These are phyloP conservation scores for Thereuonema tuberculata DNA, from an alignment of 1,140 invertebrate genomes.

Conservation along the genomic window DNA sequence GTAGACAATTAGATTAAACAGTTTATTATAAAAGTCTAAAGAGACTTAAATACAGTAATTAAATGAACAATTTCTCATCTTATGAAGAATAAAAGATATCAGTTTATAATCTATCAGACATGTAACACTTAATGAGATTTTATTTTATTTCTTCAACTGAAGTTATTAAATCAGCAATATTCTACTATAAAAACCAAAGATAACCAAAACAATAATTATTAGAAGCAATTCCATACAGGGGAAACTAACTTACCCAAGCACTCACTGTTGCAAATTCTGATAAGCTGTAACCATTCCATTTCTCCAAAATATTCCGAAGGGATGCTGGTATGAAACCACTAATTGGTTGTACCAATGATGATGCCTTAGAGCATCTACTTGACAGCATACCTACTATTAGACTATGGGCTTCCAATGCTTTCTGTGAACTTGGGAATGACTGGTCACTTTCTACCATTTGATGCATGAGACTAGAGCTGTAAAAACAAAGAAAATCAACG, in stretches of 20 bases:
- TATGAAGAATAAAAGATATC: no score
- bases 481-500: slow-evolving; percentile 15
- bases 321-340: slow-evolving; percentile 29
- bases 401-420: slow-evolving; percentile 31
- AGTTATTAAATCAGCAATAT: no score
- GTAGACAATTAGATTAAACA: no score
- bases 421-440: slow-evolving; percentile 26
- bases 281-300: slow-evolving; percentile 43
- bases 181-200: no score
- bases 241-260: slow-evolving; percentile 28
- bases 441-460: slow-evolving; percentile 38
- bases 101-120: no score
- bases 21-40: no score
- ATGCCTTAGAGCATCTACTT: slow-evolving; percentile 35
- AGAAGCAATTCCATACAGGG: no score
- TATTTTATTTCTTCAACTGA: no score
- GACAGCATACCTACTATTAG: slow-evolving; percentile 45
- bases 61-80: no score
- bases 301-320: slow-evolving; percentile 38
- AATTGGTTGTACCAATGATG: slow-evolving; percentile 35
- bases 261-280: slow-evolving; percentile 36
- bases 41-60: no score
- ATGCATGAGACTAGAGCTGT: slow-evolving; percentile 38
- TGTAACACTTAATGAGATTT: no score
- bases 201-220: no score